Base-by-base conservation (phyloP, 2,113 vertebrate species). In the Hemibagrus wyckioides region DNA sequence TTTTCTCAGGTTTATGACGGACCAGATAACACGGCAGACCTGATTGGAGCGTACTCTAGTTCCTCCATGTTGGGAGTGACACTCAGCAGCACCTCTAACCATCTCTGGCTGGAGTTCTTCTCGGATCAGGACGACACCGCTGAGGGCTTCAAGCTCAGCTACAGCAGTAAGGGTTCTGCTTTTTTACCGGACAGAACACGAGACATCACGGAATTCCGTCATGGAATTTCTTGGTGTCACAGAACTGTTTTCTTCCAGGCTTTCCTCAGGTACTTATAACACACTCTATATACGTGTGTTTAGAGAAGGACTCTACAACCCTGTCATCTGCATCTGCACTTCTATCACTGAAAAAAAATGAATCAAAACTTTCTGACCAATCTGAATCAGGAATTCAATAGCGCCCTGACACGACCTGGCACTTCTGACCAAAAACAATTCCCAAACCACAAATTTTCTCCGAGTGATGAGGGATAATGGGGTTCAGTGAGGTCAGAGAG, bases 91-190 rank as follows among this genome's bases (percentile, higher is more conserved):
- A 99, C 98, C 73, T 99, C 98, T 80, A 99, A 99, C 94, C 96
- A 97, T 77, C 93, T 99, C 76, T 99, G 98, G 98, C 88, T 99
- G 79, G 98, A 99, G 92, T 99, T 99, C 92, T 97, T 96, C 93
- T 97, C 97, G 0, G 97, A 99, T 89, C 90, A 94, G 39, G 96
- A 98, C 69, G 95, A 93, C 28, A 98, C 96, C 1, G 97, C 97
- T 86, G 96, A 96, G 89, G 98, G 98, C 81, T 99, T 99, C 93
- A 96, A 94, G 83, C 97, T 99, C 92, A 95, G 96, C 87, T 99
- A 98, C 90, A 96, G 96, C 79, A 99, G 98, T 99, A 95, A 97
- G 98, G 30, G 13, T 21, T 0, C 50, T 76, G 3, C 19, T 25
- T 75, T 28, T 44, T 44, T 28, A 44, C 39, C 14, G 0, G 33